phyloP scores from a whole-genome alignment of 2,797 vertebrate genomes.

The Kryptolebias ocellatus region DNA sequence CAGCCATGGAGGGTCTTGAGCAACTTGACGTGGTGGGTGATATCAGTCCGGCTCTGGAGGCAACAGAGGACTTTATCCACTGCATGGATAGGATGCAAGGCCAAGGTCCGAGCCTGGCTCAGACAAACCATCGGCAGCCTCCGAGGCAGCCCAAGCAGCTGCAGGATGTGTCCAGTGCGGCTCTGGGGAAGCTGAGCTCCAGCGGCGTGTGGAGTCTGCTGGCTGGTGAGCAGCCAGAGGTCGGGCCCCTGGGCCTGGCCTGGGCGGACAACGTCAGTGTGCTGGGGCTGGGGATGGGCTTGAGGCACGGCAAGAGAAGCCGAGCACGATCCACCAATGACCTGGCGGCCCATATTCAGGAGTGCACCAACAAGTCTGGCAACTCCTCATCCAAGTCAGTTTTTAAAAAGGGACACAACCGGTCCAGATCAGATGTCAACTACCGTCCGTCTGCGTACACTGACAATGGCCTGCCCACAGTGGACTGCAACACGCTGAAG shows the following conservation, averaged over 20 bases:
- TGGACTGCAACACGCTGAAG: conserved; percentile 80
- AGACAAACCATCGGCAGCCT: conserved; percentile 54
- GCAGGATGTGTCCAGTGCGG: conserved; percentile 70
- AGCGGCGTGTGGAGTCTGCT: conserved; percentile 81
- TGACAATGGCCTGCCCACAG: conserved; percentile 75
- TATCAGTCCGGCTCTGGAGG: conserved; percentile 96
- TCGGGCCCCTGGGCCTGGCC: conserved; percentile 75
- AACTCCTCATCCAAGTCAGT: conserved; percentile 63
- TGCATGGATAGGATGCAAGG: conserved; percentile 87
- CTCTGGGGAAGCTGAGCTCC: conserved; percentile 78
- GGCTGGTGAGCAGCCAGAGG: conserved; percentile 72
- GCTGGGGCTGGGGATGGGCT: conserved; percentile 77
- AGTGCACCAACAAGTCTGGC: conserved; percentile 70
- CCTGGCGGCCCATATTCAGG: conserved; percentile 86
- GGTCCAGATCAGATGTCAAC: conserved; percentile 90
- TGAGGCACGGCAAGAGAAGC: conserved; percentile 88
- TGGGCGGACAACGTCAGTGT: conserved; percentile 86
- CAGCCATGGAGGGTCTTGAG: conserved; percentile 90
- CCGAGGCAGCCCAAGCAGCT: conserved; percentile 67
- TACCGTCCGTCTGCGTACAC: conserved; percentile 76
- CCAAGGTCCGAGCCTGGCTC: conserved; percentile 80
- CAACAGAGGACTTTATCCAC: conserved; percentile 94
- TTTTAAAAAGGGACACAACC: conserved; percentile 91
- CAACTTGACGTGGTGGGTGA: conserved; percentile 88
- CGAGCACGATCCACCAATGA: conserved; percentile 95